Percentiles rank a stretch among this genome's conserved stretches.
These are phyloP conservation scores for Alfaro cultratus DNA, from an alignment of 2,797 vertebrate genomes.

Conservation along the genomic window DNA sequence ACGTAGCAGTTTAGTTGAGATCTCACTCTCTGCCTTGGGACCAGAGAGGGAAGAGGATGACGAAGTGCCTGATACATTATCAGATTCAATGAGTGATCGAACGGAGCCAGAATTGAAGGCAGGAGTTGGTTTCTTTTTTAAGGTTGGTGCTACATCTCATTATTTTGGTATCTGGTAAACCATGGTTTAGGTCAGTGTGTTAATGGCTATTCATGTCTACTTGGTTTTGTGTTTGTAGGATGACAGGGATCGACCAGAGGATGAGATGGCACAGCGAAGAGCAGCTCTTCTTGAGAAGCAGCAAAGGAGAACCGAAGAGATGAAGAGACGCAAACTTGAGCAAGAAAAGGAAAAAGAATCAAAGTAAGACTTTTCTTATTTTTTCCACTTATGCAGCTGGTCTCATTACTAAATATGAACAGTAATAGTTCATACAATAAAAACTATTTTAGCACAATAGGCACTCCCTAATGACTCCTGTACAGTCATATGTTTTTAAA, in stretches of 20 bases:
- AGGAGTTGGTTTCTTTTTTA: constrained; percentile 91
- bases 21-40: constrained; percentile 83
- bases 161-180: background rate
- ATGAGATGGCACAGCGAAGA: constrained; percentile 90
- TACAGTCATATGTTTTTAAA: background rate
- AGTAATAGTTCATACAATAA: background rate
- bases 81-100: constrained; percentile 84
- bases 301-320: constrained; percentile 88
- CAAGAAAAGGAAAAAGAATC: constrained; percentile 86
- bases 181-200: background rate
- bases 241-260: constrained; percentile 84
- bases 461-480: background rate
- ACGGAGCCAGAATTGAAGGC: constrained; percentile 78
- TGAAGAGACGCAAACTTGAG: constrained; percentile 86
- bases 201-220: background rate
- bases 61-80: constrained; percentile 71
- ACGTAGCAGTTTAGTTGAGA: constrained; percentile 87
- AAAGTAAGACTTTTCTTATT: constrained; percentile 69
- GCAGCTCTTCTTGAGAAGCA: constrained; percentile 90
- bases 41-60: constrained; percentile 76
- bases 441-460: background rate
- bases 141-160: constrained; percentile 73
- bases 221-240: constrained; percentile 57
- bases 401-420: background rate
- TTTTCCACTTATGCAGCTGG: background rate